Conservation (phyloP, 2,797 vertebrate species). For the Melanotaenia maccullochi region DNA sequence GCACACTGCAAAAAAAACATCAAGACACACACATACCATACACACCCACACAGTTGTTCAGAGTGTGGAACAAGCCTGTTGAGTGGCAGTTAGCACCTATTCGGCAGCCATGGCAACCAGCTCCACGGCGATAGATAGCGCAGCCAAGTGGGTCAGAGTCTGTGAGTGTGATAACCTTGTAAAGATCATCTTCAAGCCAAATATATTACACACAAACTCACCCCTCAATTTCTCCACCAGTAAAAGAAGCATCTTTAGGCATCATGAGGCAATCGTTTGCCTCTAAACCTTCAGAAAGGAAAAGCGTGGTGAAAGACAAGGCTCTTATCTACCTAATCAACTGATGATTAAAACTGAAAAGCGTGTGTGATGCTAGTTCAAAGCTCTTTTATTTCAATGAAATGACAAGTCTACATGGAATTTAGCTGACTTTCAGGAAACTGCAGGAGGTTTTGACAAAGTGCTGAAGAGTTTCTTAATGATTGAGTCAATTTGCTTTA, state of each 20-base stretch:
- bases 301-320: conserved; percentile 34
- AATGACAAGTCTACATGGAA: conserved; percentile 63
- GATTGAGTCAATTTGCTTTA: conserved; percentile 57
- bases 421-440: conserved; percentile 47
- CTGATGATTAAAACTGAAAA: conserved; percentile 63
- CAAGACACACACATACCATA: conserved; percentile 50
- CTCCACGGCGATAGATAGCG: conserved; percentile 77
- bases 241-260: conserved; percentile 36
- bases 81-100: conserved; percentile 87
- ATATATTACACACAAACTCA: conserved; percentile 57
- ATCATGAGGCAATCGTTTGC: conserved; percentile 34
- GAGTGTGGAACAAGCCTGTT: conserved; percentile 77
- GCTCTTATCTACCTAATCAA: conserved; percentile 57
- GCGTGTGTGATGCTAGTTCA: conserved; percentile 69
- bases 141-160: conserved; percentile 86
- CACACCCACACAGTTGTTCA: conserved; percentile 61
- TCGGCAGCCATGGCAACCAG: conserved; percentile 86
- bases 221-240: conserved; percentile 28
- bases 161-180: conserved; percentile 77
- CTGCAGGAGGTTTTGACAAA: conserved; percentile 29
- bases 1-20: conserved; percentile 28
- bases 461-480: conserved; percentile 43
- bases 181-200: conserved; percentile 78
- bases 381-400: conserved; percentile 61
- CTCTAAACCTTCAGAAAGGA: conserved; percentile 43